Percentiles rank a stretch among this genome's conserved stretches.
Evolutionary conservation across 2,888 invertebrate species (phyloP).

Genomic region (Alcis repandata): DNA sequence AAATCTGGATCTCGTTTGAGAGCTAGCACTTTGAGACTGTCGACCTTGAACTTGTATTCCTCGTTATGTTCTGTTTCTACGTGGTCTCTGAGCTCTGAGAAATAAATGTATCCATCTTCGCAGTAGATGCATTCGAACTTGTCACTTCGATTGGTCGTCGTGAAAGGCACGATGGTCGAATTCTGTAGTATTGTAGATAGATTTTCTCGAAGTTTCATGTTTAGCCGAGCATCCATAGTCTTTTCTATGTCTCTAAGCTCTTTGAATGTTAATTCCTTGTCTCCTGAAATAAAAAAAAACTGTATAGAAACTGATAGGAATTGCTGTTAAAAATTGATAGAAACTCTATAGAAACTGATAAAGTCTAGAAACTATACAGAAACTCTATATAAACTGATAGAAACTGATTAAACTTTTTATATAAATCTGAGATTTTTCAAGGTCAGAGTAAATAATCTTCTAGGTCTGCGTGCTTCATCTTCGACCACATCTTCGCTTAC

Average conservation of each 20-base stretch:
- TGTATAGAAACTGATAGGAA: too few relatives aligned
- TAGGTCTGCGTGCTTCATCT: too few relatives aligned
- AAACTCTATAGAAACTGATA: too few relatives aligned
- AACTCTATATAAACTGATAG: too few relatives aligned
- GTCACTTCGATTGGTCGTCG: neutral
- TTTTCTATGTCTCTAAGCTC: neutral
- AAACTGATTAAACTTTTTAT: too few relatives aligned
- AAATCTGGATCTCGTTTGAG: neutral
- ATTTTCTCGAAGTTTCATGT: neutral
- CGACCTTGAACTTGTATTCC: neutral
- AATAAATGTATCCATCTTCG: neutral
- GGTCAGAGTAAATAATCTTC: too few relatives aligned
- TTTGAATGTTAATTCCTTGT: neutral
- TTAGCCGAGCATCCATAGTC: neutral
- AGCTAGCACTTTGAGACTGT: neutral
- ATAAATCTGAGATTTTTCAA: too few relatives aligned
- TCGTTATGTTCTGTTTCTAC: neutral
- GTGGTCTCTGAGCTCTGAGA: neutral
- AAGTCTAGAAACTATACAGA: too few relatives aligned
- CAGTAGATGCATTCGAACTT: conserved; percentile 3
- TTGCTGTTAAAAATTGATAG: too few relatives aligned
- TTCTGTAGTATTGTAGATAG: neutral
- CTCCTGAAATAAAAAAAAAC: neutral
- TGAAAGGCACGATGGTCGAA: neutral
- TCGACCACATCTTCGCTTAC: too few relatives aligned